A percentile compares a stretch with the other conserved stretches of the same genome.
Conservation (phyloP, 2,888 invertebrate genomes). For the Trissolcus japonicus region DNA sequence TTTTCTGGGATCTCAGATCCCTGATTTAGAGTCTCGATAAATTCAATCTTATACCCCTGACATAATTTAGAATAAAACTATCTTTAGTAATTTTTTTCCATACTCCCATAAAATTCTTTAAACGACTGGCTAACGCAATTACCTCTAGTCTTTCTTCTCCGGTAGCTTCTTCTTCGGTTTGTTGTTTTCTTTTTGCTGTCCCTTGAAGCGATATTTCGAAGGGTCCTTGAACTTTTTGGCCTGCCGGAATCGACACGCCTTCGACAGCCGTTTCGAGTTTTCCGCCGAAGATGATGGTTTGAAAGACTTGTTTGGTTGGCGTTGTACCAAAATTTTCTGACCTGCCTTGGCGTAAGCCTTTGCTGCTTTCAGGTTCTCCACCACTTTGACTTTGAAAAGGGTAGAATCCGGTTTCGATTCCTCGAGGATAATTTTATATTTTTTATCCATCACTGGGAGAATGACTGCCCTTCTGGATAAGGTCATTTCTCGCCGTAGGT, state of each 20-base stretch:
- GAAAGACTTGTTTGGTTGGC: too few relatives aligned
- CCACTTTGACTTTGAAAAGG: neutral
- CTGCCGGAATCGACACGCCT: conserved; percentile 7
- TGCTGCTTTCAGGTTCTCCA: conserved; percentile 6
- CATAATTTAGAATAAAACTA: neutral
- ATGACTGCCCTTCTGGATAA: too few relatives aligned
- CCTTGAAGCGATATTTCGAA: neutral
- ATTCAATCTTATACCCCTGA: neutral
- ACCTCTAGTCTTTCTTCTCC: neutral
- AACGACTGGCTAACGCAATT: neutral
- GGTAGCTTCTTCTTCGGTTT: neutral
- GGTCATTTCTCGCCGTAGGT: too few relatives aligned
- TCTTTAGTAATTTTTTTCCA: neutral
- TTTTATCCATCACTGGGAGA: conserved; percentile 20
- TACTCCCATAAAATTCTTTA: neutral
- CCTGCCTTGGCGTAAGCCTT: conserved; percentile 16
- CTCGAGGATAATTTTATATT: conserved; percentile 5
- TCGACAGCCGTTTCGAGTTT: conserved; percentile 14
- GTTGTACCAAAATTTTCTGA: conserved; percentile 6
- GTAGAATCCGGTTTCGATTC: conserved; percentile 8
- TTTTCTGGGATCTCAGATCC: neutral
- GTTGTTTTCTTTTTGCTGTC: neutral
- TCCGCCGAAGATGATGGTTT: neutral
- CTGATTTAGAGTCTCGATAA: neutral
- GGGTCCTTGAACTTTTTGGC: conserved; percentile 9